Evolutionary conservation across 2,113 vertebrate genomes (phyloP).

Genomic region (Gnathonemus echidnorhynchus): DNA sequence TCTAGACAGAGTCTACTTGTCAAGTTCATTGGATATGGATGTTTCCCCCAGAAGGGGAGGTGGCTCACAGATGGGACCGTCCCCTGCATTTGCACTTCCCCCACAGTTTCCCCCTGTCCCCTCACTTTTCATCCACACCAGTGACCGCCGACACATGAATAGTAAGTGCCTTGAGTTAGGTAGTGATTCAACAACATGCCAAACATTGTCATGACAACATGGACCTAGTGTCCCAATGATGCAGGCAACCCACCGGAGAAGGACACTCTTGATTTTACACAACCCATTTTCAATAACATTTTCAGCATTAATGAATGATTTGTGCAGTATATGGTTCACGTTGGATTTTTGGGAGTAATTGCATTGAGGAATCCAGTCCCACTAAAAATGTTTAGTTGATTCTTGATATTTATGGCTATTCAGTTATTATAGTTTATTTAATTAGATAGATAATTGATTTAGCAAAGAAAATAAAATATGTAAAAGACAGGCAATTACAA

Average conservation of each 20-base stretch:
- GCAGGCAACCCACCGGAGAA: not conserved
- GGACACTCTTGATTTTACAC: not conserved
- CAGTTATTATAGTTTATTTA: not conserved
- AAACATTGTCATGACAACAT: not conserved
- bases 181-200: not conserved
- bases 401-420: not conserved
- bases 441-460: not conserved
- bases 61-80: no score
- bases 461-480: not conserved
- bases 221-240: not conserved
- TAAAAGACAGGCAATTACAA: not conserved
- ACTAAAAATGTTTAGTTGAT: not conserved
- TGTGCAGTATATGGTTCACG: not conserved
- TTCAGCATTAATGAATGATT: not conserved
- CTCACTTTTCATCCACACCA: not conserved
- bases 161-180: not conserved
- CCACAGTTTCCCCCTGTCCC: not conserved
- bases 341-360: not conserved
- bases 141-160: not conserved
- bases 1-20: not conserved
- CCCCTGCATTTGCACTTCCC: not conserved
- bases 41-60: not conserved
- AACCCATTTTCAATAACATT: not conserved
- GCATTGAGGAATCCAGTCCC: not conserved
- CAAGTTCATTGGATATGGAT: not conserved